Evolutionary conservation across 2,797 vertebrate genomes (phyloP).

Genomic region (Gymnodraco acuticeps): DNA sequence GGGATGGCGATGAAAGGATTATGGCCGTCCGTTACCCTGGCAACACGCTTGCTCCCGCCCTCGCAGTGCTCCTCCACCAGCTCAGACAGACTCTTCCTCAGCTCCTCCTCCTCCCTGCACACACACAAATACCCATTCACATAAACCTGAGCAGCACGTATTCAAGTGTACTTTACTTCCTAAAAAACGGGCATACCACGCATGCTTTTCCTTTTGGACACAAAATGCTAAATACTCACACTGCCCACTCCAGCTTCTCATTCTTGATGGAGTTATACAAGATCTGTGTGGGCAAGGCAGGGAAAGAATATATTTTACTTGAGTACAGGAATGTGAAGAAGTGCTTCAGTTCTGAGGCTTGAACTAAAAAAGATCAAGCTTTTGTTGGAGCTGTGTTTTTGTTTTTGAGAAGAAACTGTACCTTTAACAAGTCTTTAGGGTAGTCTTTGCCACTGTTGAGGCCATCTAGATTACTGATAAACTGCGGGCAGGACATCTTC

Average conservation of each 20-base stretch:
- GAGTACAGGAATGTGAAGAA: constrained; percentile 1
- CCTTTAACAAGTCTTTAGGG: constrained; percentile 96
- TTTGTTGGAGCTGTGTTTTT: background rate
- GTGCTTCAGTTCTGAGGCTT: background rate
- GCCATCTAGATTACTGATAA: constrained; percentile 94
- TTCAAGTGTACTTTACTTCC: constrained; percentile 44
- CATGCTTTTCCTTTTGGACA: constrained; percentile 26
- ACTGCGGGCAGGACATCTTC: constrained; percentile 98
- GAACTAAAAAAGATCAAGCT: background rate
- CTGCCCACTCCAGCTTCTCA: constrained; percentile 97
- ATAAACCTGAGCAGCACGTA: constrained; percentile 33
- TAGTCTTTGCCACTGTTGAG: constrained; percentile 95
- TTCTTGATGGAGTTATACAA: constrained; percentile 98
- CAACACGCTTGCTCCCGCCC: constrained; percentile 91
- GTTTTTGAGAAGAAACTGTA: constrained; percentile 62
- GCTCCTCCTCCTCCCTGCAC: constrained; percentile 93
- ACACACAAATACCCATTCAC: constrained; percentile 56
- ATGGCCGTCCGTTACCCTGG: constrained; percentile 93
- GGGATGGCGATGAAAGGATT: constrained; percentile 98
- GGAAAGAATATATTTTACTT: background rate
- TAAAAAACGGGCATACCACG: constrained; percentile 14
- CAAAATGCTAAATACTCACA: constrained; percentile 88
- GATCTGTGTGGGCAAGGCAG: constrained; percentile 82
- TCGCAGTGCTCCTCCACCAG: constrained; percentile 96
- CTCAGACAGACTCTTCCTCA: constrained; percentile 97